A percentile compares a stretch with the other conserved stretches of the same genome.
These are phyloP conservation scores for Melanchra persicariae DNA, from an alignment of 2,888 invertebrate species.

Conservation along the genomic window DNA sequence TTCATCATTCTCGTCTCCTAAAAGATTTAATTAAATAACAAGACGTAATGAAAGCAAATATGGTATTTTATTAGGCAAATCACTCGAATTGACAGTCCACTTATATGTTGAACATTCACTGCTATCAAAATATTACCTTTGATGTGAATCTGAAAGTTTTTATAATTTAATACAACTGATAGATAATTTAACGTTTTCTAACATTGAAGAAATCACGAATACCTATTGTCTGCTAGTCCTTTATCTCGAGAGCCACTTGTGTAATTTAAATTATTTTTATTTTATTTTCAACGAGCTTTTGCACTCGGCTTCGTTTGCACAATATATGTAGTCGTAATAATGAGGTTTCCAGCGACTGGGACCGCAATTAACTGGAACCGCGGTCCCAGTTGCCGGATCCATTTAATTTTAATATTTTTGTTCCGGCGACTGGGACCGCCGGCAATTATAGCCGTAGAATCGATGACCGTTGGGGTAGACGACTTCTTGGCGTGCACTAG, in stretches of 20 bases:
- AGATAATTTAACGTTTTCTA: conserved; percentile 9
- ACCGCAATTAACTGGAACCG: too few species aligned
- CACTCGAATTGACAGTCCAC: conserved; percentile 21
- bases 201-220: conserved; percentile 17
- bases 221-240: not conserved
- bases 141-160: not conserved
- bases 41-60: not conserved
- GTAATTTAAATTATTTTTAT: not conserved
- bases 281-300: not conserved
- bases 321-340: too few species aligned
- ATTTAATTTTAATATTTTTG: too few species aligned
- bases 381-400: too few species aligned
- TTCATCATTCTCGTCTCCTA: too few species aligned
- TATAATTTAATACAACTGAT: not conserved
- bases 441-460: too few species aligned
- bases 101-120: conserved; percentile 20
- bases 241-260: conserved; percentile 3
- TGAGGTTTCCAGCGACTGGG: too few species aligned
- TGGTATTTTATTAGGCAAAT: not conserved
- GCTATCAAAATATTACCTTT: not conserved
- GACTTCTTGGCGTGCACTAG: too few species aligned
- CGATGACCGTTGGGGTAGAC: too few species aligned
- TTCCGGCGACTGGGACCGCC: too few species aligned
- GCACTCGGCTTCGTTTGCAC: too few species aligned
- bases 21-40: too few species aligned